Percentiles rank a stretch among this genome's conserved stretches.
Evolutionary conservation across 1,140 invertebrate genomes (phyloP).

Genomic region (Zaprionus tsacasi): DNA sequence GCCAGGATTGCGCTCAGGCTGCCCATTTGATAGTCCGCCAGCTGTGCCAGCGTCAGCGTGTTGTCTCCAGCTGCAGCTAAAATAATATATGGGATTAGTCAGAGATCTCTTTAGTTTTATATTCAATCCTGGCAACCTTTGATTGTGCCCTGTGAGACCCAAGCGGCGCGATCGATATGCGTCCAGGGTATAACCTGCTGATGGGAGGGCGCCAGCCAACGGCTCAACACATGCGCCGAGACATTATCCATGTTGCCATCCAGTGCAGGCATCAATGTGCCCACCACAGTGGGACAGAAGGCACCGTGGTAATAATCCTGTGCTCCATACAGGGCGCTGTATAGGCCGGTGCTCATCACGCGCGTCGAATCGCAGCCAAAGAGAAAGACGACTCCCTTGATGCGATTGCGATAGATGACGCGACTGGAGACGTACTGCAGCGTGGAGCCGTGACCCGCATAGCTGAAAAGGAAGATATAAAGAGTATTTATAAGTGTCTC

Average conservation of each 20-base stretch:
- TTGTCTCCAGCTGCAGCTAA: slow-evolving; percentile 20
- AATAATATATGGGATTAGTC: not conserved
- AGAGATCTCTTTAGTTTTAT: not conserved
- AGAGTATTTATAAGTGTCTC: not conserved
- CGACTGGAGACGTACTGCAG: slow-evolving; percentile 73
- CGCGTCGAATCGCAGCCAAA: slow-evolving; percentile 81
- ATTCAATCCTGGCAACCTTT: slow-evolving; percentile 42
- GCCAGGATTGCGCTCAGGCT: slow-evolving; percentile 66
- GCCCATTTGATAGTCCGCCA: slow-evolving; percentile 57
- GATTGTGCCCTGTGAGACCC: slow-evolving; percentile 65
- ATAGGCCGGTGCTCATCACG: slow-evolving; percentile 66
- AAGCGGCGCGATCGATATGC: slow-evolving; percentile 58
- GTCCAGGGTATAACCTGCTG: slow-evolving; percentile 66
- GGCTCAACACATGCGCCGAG: slow-evolving; percentile 64
- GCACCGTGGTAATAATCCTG: slow-evolving; percentile 81
- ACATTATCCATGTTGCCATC: slow-evolving; percentile 75
- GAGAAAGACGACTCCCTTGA: slow-evolving; percentile 72
- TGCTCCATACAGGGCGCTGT: slow-evolving; percentile 72
- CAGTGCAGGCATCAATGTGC: slow-evolving; percentile 74
- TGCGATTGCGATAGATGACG: slow-evolving; percentile 59
- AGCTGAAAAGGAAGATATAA: slow-evolving; percentile 39
- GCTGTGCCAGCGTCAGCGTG: slow-evolving; percentile 17
- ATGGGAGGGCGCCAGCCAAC: slow-evolving; percentile 60
- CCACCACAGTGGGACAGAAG: slow-evolving; percentile 73
- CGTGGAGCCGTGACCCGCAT: slow-evolving; percentile 79